Base-by-base conservation (phyloP, 2,888 invertebrate species). In the Cataglyphis cursor region DNA sequence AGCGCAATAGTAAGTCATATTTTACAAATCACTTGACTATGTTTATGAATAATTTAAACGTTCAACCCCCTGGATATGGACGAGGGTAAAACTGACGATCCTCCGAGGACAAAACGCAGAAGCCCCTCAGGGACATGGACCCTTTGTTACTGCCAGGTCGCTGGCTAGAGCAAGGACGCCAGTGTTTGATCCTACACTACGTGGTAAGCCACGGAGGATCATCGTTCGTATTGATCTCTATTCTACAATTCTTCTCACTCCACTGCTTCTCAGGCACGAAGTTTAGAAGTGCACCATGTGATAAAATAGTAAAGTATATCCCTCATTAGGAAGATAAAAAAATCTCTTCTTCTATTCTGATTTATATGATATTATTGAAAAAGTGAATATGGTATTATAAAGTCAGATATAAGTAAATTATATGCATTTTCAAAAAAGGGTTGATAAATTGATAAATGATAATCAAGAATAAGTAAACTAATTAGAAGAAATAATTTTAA, bases 21-120 rank as follows among this genome's bases (percentile, higher is more conserved):
- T 90, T 92, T 90, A 92, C 91, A 91, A 90, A 86, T 89, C 90
- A 88, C 90, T 91, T 87, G 91, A 90, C 91, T 92, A 51, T 51
- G 90, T 91, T 90, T 92, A 92, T 92, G 92, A 92, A 92, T 92
- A 92, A 92, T 92, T 92, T 91, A 91, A 90, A 88, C 74, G 88
- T 57, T 76, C 75, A 64, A 81, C 81, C 90, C 84, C 81, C 51
- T 74, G 80, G 73, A 88, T 87, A 90, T 85, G 81, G 88, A 82
- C 65, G 80, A 76, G 89, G 90, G 90, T 83, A 82, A 87, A 84
- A 84, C 88, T 83, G 90, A 78, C 90, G 87, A 90, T 86, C 85
- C 89, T 88, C 88, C 82, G 66, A 85, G 90, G 88, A 90, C 90
- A 88, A 90, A 90, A 88, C 84, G 89, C 85, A 87, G 88, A 85